Percentiles rank a stretch among this genome's conserved stretches.
Evolutionary conservation across 2,113 vertebrate species (phyloP).

Genomic region (Anthoscopus minutus): DNA sequence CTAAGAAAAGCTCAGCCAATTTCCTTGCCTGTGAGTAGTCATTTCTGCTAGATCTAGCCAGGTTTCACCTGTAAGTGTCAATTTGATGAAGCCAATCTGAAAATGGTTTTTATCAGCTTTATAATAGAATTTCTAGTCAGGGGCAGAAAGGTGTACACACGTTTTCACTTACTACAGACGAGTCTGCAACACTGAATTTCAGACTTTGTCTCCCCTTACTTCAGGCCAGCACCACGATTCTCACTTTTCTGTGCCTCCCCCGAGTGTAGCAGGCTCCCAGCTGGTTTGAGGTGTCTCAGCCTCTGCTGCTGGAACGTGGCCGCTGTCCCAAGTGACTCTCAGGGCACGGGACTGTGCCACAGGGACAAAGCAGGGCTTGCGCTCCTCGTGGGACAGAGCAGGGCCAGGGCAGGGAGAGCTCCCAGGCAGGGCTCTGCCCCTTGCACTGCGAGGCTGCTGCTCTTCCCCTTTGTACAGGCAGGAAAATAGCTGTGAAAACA

Average conservation of each 20-base stretch:
- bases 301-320: neutral
- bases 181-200: neutral
- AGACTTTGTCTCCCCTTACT: neutral
- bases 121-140: neutral
- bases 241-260: accelerated
- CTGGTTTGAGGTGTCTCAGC: neutral
- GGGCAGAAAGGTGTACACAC: neutral
- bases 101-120: neutral
- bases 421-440: no score
- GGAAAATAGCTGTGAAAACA: neutral
- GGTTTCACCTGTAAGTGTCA: neutral
- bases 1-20: neutral
- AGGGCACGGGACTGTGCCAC: neutral
- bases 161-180: neutral
- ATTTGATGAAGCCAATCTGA: neutral
- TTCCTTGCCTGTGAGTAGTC: neutral
- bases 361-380: neutral
- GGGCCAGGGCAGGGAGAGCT: no score
- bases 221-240: accelerated
- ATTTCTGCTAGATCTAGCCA: neutral
- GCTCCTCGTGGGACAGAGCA: neutral
- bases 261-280: neutral
- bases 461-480: neutral
- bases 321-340: neutral
- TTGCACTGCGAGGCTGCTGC: neutral